These are phyloP conservation scores for Botia kubotai DNA, from an alignment of 2,797 vertebrate genomes.

Conservation along the genomic window DNA sequence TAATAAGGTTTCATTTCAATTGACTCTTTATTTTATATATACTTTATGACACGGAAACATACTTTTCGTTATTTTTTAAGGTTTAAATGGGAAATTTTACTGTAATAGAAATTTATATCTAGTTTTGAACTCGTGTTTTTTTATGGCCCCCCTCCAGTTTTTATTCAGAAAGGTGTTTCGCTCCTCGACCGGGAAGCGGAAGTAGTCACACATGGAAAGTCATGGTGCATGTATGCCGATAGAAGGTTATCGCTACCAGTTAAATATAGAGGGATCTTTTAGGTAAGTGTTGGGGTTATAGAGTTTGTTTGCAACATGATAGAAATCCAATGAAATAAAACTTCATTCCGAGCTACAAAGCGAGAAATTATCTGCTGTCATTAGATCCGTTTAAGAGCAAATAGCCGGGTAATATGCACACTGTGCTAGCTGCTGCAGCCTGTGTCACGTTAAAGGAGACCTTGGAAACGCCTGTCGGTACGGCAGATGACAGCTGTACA, in stretches of 20 bases:
- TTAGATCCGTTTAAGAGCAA: conserved; percentile 36
- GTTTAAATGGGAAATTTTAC: background rate
- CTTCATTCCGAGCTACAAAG: background rate
- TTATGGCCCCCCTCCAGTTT: background rate
- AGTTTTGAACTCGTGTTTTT: background rate
- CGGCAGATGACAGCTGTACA: background rate
- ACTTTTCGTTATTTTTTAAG: background rate
- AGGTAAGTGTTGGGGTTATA: conserved; percentile 69
- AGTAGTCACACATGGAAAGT: conserved; percentile 69
- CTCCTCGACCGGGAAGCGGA: conserved; percentile 83
- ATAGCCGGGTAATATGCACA: conserved; percentile 49
- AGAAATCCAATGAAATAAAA: background rate
- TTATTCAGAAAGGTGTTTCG: conserved; percentile 44
- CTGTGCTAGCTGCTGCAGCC: conserved; percentile 44
- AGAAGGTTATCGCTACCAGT: conserved; percentile 76
- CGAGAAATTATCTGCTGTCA: background rate
- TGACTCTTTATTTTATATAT: background rate
- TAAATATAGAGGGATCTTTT: conserved; percentile 44
- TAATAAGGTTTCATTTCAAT: accelerated
- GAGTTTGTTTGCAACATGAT: background rate
- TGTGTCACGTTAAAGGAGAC: conserved; percentile 65
- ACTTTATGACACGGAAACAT: background rate
- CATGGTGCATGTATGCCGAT: conserved; percentile 68
- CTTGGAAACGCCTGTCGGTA: conserved; percentile 50
- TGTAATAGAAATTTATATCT: background rate